Evolutionary conservation across 1,140 invertebrate genomes (phyloP), one percentile per base, ranked within the genome.

Genomic region (Leguminivora glycinivorella): DNA sequence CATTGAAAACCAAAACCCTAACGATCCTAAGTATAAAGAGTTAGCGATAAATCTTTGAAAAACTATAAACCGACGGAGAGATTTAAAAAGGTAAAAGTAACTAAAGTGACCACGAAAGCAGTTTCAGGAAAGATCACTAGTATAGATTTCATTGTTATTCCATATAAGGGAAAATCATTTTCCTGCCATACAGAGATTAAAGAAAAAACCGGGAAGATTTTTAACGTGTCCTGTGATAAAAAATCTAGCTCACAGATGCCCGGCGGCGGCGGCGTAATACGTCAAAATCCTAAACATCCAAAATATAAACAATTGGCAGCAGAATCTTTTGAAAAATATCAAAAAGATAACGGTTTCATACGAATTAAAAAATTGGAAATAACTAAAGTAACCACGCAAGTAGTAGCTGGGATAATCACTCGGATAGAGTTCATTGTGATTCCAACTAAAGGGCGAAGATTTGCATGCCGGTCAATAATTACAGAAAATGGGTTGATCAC

Each of bases 41-140:
- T 73, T 88, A 29, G 88, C 87, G 14, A 52, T 81, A 72, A 84
- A 70, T 82, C 87, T 31, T 76, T 90, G 52, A 26, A 34, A 6
- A 69, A 88, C 19, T 89, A 81, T 74, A 70, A 74, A 74, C 56
- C 19, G 38, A 58, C 67, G 22, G 17, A 77, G 40, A 63, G 73
- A 70, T 56, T 60, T 26, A 80, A 79, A 72, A 69, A 89, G 38
- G 60, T 84, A n/a, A 75, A 83, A 29, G 76, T 91, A 5, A 74
- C 75, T 66, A 76, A 69, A 29, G 89, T 88, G 6, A 68, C 68
- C 2, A 75, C 74, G 4, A 73, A 81, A 71, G 43, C 80, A 12
- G 78, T 83, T 14, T 78, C 83, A 31, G 83, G 83, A 47, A 0
- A n/a, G 2, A 12, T 26, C 24, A 58, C 56, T 26, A 2, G 12